A percentile compares a stretch with the other conserved stretches of the same genome.
Evolutionary conservation across 2,888 invertebrate genomes (phyloP).

Genomic region (Pachydiplax longipennis): DNA sequence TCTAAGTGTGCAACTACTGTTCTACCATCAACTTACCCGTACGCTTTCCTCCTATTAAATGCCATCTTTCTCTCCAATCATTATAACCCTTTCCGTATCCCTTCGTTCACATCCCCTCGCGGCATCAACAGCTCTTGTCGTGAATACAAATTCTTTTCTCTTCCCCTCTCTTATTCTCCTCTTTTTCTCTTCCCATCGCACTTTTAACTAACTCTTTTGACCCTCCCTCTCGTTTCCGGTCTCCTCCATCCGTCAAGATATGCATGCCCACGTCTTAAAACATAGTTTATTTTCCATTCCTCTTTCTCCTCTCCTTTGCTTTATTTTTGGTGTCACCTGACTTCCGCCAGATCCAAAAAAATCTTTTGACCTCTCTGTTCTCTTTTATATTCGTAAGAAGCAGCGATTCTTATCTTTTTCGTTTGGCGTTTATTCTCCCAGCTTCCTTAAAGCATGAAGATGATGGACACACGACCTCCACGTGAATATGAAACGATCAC

Average conservation of each 20-base stretch:
- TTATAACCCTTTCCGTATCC: too few species aligned
- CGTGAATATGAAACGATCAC: too few species aligned
- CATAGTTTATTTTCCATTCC: not conserved
- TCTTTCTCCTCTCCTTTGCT: not conserved
- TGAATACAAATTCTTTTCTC: constrained; percentile 1
- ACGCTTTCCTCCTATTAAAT: too few species aligned
- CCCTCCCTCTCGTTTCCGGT: not conserved
- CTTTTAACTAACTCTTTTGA: not conserved
- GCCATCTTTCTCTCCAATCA: too few species aligned
- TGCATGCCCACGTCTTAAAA: not conserved
- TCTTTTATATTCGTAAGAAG: not conserved
- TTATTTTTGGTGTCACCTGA: not conserved
- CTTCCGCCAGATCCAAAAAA: constrained; percentile 6
- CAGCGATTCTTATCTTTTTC: not conserved
- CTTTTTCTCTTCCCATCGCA: not conserved
- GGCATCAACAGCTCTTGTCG: not conserved
- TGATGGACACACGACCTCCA: too few species aligned
- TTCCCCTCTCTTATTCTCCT: not conserved
- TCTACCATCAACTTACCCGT: too few species aligned
- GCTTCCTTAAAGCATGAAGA: too few species aligned
- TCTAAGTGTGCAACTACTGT: too few species aligned
- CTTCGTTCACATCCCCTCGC: not conserved
- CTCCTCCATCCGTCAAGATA: not conserved
- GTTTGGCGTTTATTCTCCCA: too few species aligned
- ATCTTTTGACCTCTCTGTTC: constrained; percentile 6